These are phyloP conservation scores for Pelosia muscerda DNA, from an alignment of 2,888 invertebrate species.

Conservation along the genomic window DNA sequence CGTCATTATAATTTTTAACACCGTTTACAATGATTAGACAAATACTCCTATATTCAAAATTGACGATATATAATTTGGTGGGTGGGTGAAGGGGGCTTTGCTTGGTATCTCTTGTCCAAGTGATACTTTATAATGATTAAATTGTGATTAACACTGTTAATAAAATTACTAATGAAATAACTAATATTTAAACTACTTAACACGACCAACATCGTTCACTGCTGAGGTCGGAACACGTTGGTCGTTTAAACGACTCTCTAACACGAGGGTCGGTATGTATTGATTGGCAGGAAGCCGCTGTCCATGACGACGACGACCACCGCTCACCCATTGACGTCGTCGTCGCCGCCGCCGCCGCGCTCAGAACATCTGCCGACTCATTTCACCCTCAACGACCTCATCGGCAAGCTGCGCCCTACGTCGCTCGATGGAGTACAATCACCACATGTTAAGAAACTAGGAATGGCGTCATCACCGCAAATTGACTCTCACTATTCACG, in stretches of 20 bases:
- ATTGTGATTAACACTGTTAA: constrained; percentile 29
- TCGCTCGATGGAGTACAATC: constrained; percentile 83
- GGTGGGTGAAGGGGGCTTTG: constrained; percentile 88
- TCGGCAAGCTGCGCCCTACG: constrained; percentile 85
- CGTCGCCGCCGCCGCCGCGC: constrained; percentile 85
- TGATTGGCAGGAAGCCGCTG: constrained; percentile 82
- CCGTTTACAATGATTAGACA: constrained; percentile 28
- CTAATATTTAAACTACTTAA: constrained; percentile 13
- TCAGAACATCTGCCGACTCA: constrained; percentile 85
- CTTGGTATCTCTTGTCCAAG: constrained; percentile 84
- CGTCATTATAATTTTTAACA: constrained; percentile 30
- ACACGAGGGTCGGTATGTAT: constrained; percentile 74
- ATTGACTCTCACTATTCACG: constrained; percentile 88
- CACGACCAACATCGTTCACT: neutral
- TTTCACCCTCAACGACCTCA: constrained; percentile 85
- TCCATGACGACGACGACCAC: constrained; percentile 87
- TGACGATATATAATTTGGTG: constrained; percentile 79
- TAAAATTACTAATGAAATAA: constrained; percentile 38
- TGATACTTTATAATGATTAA: constrained; percentile 48
- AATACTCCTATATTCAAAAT: constrained; percentile 65
- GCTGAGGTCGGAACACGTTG: constrained; percentile 18
- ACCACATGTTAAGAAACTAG: constrained; percentile 80
- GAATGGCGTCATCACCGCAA: constrained; percentile 86
- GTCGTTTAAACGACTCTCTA: constrained; percentile 65
- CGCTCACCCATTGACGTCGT: constrained; percentile 85